Evolutionary conservation across 2,797 vertebrate species (phyloP), one percentile per base, ranked within the genome.

Genomic region (Sebastes nivosus): DNA sequence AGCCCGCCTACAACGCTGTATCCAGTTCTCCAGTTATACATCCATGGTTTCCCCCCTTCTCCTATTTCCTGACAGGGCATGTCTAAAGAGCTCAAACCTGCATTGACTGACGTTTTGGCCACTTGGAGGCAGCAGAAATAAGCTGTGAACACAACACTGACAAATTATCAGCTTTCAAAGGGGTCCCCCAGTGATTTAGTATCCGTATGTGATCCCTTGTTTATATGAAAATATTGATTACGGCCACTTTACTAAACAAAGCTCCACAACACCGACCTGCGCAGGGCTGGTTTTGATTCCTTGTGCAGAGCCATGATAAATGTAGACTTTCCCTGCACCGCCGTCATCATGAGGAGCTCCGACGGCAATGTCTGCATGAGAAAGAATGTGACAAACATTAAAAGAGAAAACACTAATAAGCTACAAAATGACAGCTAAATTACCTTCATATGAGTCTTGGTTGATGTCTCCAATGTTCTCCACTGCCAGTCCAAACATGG

Each of bases 401-500:
- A 61, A 1, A 63, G 14, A 75, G 24, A 32, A 22, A 27, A 46
- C 8, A 2, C 5, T 65, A 70, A 75, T 46, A 34, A 34, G 22
- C 54, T 1, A 8, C 25, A 59, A 54, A n/a, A 8, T 54, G 32
- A 22, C 20, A 34, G 22, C 1, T 54, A 13, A 9, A 69, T 81
- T 52, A 98, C 99, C 99, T 93, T 96, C 89, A 74, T 96, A 99
- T 4, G 96, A 97, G 3, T 99, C 99, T 91, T 96, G 97, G 93
- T 99, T 99, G 79, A 98, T 11, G 75, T 99, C 98, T 6, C 98
- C 98, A 2, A 98, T 95, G 72, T 97, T 98, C 89, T 98, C 96
- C 76, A 99, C 98, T 1, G 98, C 96, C 82, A 99, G 94, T 42
- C 99, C 99, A 84, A 99, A 99, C 99, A 99, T 99, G 0, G 99